Evolutionary conservation across 2,888 invertebrate species (phyloP).

Genomic region (Acanthosepion lycidas): DNA sequence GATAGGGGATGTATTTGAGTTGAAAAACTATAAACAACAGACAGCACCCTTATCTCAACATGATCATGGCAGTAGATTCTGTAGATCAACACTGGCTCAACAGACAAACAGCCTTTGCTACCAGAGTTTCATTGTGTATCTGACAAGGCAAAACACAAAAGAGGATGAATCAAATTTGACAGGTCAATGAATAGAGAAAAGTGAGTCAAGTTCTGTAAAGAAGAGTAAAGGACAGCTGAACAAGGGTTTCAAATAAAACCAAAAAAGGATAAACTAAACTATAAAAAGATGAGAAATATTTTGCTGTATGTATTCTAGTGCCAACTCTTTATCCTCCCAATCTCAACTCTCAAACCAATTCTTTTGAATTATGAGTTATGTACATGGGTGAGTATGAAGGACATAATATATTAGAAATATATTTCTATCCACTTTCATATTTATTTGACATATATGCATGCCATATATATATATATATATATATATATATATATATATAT

Average conservation of each 20-base stretch:
- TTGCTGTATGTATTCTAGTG: neutral
- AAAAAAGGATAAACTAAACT: neutral
- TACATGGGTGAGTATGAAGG: neutral
- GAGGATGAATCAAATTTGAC: slow-evolving; percentile 21
- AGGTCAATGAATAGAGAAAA: slow-evolving; percentile 9
- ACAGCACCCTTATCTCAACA: neutral
- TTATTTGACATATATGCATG: neutral
- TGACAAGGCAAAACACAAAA: neutral
- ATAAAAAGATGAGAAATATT: neutral
- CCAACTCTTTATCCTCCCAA: neutral
- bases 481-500: neutral
- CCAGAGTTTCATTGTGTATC: neutral
- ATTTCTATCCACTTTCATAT: too few relatives aligned
- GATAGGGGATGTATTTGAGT: neutral
- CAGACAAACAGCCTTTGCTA: neutral
- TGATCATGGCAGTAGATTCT: neutral
- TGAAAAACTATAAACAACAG: neutral
- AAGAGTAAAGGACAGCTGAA: neutral
- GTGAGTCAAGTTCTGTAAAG: neutral
- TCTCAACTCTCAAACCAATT: neutral
- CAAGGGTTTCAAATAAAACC: neutral
- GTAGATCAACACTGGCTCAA: neutral
- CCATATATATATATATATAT: neutral
- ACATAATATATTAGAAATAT: neutral
- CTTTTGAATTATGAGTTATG: neutral